Evolutionary conservation across 2,113 vertebrate species (phyloP), one percentile per base, ranked within the genome.

Genomic region (Apteryx mantelli): DNA sequence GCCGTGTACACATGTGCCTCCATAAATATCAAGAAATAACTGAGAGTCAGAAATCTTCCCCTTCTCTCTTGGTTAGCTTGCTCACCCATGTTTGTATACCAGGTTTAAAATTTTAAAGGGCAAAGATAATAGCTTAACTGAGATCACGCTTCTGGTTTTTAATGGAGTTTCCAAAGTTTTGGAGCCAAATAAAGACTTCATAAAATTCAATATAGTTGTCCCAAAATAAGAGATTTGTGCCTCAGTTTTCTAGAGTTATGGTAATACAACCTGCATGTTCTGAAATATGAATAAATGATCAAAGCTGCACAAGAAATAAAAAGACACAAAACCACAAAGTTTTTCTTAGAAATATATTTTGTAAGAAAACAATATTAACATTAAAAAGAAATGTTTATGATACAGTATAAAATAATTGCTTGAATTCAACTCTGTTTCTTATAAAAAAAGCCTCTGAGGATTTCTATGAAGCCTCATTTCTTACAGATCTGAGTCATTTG

Each of bases 341-440:
- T 89, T 71, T 98, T 97, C 87, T 96, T 97, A 98, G 93, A 98
- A 98, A 98, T 98, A 92, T 97, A 98, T 98, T 98, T 98, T 93
- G 68, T 98, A 98, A 94, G 97, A 98, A 98, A 97, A 97, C 96
- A 95, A 88, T 96, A 95, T 95, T 91, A 98, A 97, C 86, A 97
- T 98, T 97, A 94, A 95, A 97, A 98, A 92, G 95, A 94, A 98
- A 97, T 79, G 88, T 89, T 97, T 98, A 96, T 95, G 96, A 79
- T 97, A 98, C 96, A 98, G 95, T 97, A 98, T 98, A 98, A 98
- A 98, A 98, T 98, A 96, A 96, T 76, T 78, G 90, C 82, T 93
- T 96, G 91, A 93, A 95, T 95, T 96, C 86, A 95, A 96, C 77
- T 94, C 79, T 25, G 34, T 81, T 94, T 38, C 24, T 93, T 92